A percentile compares a stretch with the other conserved stretches of the same genome.
These are phyloP conservation scores for Steromphala cineraria DNA, from an alignment of 2,888 invertebrate species.

Conservation along the genomic window DNA sequence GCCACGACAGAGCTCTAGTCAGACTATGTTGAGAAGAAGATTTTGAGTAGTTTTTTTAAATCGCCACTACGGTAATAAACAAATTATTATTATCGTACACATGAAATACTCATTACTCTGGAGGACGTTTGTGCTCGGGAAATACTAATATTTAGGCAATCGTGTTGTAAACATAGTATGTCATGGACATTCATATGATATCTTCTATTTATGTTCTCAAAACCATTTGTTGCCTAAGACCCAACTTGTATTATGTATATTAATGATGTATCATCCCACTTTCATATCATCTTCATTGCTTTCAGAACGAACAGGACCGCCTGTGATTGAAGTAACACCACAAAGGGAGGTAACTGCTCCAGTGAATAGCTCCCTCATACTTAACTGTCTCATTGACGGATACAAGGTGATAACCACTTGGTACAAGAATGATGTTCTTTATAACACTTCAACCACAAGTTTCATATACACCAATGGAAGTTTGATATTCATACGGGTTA, in stretches of 20 bases:
- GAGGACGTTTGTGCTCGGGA: too few species aligned
- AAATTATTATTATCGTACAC: too few species aligned
- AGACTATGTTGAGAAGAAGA: too few species aligned
- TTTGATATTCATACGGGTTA: conserved; percentile 45
- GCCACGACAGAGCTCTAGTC: too few species aligned
- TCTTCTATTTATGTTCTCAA: too few species aligned
- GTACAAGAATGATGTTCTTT: conserved; percentile 45
- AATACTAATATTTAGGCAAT: too few species aligned
- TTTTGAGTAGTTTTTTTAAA: too few species aligned
- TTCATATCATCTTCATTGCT: not conserved
- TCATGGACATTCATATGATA: too few species aligned
- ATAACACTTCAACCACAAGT: conserved; percentile 39
- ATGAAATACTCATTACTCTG: too few species aligned
- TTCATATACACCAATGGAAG: conserved; percentile 52
- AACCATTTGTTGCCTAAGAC: too few species aligned
- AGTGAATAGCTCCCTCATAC: conserved; percentile 40
- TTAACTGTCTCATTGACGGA: conserved; percentile 60
- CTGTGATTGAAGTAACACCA: conserved; percentile 42
- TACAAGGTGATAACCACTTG: conserved; percentile 54
- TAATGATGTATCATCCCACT: not conserved
- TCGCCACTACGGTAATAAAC: too few species aligned
- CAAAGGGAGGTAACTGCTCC: conserved; percentile 44
- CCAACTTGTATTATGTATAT: not conserved
- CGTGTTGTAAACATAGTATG: too few species aligned
- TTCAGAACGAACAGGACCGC: conserved; percentile 41